phyloP scores from a whole-genome alignment of 1,140 invertebrate genomes.

The Ephestia elutella region DNA sequence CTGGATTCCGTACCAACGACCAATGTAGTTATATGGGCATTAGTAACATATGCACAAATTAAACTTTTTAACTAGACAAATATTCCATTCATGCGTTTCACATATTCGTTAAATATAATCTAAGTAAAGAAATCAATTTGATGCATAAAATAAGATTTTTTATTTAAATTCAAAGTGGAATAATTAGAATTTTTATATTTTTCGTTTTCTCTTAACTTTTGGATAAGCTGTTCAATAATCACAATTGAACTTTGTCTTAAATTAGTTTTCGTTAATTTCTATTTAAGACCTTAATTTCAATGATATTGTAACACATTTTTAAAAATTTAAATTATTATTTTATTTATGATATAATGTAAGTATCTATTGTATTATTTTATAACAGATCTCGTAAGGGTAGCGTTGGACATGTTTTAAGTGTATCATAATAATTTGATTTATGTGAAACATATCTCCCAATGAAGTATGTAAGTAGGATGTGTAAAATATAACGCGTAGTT shows the following conservation, averaged over 20 bases:
- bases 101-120: too few species aligned
- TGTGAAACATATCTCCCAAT: slow-evolving; percentile 32
- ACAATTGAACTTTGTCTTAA: too few species aligned
- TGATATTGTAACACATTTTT: background rate
- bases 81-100: too few species aligned
- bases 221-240: too few species aligned
- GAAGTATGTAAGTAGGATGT: slow-evolving; percentile 15
- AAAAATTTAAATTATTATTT: slow-evolving; percentile 1
- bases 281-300: too few species aligned
- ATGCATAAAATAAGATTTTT: too few species aligned
- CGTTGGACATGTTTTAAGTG: slow-evolving; percentile 19
- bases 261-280: too few species aligned
- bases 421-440: slow-evolving; percentile 33
- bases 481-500: slow-evolving; percentile 15
- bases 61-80: slow-evolving; percentile 3
- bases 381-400: slow-evolving; percentile 32
- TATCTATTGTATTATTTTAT: slow-evolving; percentile 17
- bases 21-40: slow-evolving; percentile 13
- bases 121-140: too few species aligned
- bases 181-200: too few species aligned
- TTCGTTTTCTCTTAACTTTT: too few species aligned
- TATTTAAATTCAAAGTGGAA: too few species aligned
- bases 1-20: slow-evolving; percentile 7
- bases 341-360: background rate
- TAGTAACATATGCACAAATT: background rate